Base-by-base conservation (phyloP, 2,888 invertebrate species). In the Drymonia ruficornis region DNA sequence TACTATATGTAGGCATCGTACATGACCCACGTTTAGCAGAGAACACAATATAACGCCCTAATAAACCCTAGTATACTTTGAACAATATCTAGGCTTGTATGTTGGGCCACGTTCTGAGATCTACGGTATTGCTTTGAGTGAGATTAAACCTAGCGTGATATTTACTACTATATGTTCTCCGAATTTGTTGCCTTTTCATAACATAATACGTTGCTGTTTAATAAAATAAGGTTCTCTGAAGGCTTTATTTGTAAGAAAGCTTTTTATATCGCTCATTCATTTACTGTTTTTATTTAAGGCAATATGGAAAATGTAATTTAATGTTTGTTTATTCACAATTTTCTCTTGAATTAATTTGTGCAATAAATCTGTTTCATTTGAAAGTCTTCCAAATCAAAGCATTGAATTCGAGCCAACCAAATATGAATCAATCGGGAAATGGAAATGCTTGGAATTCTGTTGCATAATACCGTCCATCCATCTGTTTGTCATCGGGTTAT, bases 371-470 rank as follows among this genome's bases (percentile, higher is more conserved):
- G 13, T 36, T 36, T 36, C n/a, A 36, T n/a, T 5, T 5, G 36
- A 13, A 36, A 36, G n/a, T 36, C n/a, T n/a, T n/a, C 13, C 6
- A n/a, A n/a, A n/a, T n/a, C 11, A 5, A 36, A 31, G 31, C 12
- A 31, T 11, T 31, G 5, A 31, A 6, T 9, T 9, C 31, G 9
- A 8, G 12, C 12, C 31, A 31, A 4, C 8, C 31, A 31, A 31
- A 8, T 11, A 36, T n/a, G 36, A 64, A 68, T 59, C 67, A 68
- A 59, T 64, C 49, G 40, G 53, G 44, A 65, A 64, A 65, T 60
- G 49, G 65, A 50, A 63, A 51, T 47, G 52, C 65, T 51, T 43
- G 50, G 38, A 52, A 59, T 56, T 70, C 62, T 56, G 72, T 69
- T 57, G 38, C 40, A 63, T 23, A 54, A 52, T 45, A 16, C 19